A percentile compares a stretch with the other conserved stretches of the same genome.
Evolutionary conservation across 2,888 invertebrate genomes (phyloP).

Genomic region (Choristoneura rosaceana): DNA sequence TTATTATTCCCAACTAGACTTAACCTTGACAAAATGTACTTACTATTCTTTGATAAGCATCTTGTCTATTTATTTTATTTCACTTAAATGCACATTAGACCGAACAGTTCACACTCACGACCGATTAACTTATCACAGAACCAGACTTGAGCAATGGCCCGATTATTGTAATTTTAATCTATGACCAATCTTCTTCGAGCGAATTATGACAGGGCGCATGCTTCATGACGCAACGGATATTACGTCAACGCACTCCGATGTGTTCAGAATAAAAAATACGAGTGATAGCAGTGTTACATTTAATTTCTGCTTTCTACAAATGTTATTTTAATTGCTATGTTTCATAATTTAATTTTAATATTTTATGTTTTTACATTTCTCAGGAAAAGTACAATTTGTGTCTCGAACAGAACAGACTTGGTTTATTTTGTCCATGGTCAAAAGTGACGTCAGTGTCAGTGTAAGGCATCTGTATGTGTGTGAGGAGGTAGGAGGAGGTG

Average conservation of each 20-base stretch:
- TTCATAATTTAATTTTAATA: neutral
- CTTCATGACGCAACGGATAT: conserved; percentile 87
- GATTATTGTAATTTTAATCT: conserved; percentile 79
- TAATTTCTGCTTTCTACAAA: too few species aligned
- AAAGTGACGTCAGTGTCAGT: neutral
- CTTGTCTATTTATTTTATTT: conserved; percentile 75
- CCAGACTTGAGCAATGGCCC: conserved; percentile 80
- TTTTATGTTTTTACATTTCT: too few species aligned
- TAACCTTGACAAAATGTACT: conserved; percentile 81
- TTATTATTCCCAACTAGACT: conserved; percentile 67
- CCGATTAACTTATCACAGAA: conserved; percentile 80
- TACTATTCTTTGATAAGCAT: conserved; percentile 91
- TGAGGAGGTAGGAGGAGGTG: too few species aligned
- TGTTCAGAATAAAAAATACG: conserved; percentile 47
- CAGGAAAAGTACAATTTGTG: too few species aligned
- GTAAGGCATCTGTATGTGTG: too few species aligned
- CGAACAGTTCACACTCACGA: conserved; percentile 80
- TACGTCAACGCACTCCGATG: conserved; percentile 78
- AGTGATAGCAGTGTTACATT: too few species aligned
- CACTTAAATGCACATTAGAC: conserved; percentile 81
- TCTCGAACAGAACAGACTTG: too few species aligned
- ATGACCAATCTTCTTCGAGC: conserved; percentile 71
- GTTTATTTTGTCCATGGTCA: too few species aligned
- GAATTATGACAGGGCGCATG: conserved; percentile 86
- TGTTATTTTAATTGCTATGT: neutral